Evolutionary conservation across 64 coral and sea anemone genomes (phyloP).

Genomic region (Stylophora pistillata): DNA sequence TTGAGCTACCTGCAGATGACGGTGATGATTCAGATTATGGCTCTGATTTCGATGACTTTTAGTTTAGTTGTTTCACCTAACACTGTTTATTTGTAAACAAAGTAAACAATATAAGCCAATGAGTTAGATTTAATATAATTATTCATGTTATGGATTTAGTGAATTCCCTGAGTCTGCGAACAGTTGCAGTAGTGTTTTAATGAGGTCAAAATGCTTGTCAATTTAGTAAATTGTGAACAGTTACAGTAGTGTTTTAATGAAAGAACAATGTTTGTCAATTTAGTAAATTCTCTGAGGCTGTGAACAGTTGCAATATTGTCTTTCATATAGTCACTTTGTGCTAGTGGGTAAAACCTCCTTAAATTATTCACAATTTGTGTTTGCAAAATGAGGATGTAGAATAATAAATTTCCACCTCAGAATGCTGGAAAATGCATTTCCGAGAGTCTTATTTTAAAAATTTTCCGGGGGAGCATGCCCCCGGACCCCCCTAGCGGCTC

Average conservation of each 20-base stretch:
- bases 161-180: background rate
- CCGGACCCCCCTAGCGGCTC: background rate
- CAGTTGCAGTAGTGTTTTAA: background rate
- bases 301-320: slow-evolving; percentile 3
- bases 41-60: background rate
- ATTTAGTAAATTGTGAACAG: slow-evolving; percentile 15
- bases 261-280: slow-evolving; percentile 17
- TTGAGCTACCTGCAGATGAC: background rate
- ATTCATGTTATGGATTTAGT: background rate
- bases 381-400: slow-evolving; percentile 24
- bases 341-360: background rate
- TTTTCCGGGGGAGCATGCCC: slow-evolving; percentile 22
- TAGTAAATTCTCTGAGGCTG: slow-evolving; percentile 22
- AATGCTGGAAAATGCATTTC: slow-evolving; percentile 39
- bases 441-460: slow-evolving; percentile 30
- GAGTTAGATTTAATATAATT: background rate
- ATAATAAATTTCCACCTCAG: slow-evolving; percentile 6
- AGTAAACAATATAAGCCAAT: background rate
- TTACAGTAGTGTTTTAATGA: background rate
- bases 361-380: slow-evolving; percentile 31
- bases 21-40: slow-evolving; percentile 1
- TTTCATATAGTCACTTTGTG: background rate
- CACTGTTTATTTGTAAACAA: background rate
- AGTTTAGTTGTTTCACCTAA: background rate
- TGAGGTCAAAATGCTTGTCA: slow-evolving; percentile 1